Evolutionary conservation across 2,113 vertebrate genomes (phyloP), one percentile per base, ranked within the genome.

Genomic region (Chamaea fasciata): DNA sequence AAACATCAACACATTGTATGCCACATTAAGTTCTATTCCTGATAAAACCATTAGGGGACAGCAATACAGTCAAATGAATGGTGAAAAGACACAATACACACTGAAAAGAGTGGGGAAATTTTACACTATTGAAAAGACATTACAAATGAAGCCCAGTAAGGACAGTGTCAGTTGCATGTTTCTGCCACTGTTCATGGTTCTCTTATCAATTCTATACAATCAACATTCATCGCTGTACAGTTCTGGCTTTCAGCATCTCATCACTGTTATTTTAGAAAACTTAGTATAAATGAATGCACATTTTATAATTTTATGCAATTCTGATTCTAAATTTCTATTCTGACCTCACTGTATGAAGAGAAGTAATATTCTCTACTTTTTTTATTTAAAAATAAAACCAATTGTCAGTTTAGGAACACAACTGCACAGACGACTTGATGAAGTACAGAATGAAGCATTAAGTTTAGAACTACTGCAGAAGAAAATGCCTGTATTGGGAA

Each of bases 1-100:
- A 92, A 92, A 92, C 63, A 97, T 73, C 90, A 90, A 93, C 82
- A 94, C 44, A 83, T 6, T 87, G 41, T 75, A 85, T 75, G 80
- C 76, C 68, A 57, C 77, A 79, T 77, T 75, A 86, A 96, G n/a
- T 60, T 94, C 57, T 84, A 76, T 56, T 83, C 78, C 87, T 16
- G 49, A 52, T n/a, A 91, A 92, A 94, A 87, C 19, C 53, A 73
- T 83, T 62, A 33, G 22, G 30, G 44, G 35, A 69, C 27, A 73
- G 56, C 67, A 87, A 73, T 12, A 77, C 5, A 57, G 60, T 24
- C 28, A 76, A 59, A 75, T 37, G 19, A 71, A 83, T 41, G 30
- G 13, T 23, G 46, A 49, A 65, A 90, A 69, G 55, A 69, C 42
- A 76, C 16, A 84, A 47, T 53, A 30, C 15, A 22, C 89, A 80